Percentiles rank a stretch among this genome's conserved stretches.
Evolutionary conservation across 2,797 vertebrate genomes (phyloP).

Genomic region (Tolypeutes matacus): DNA sequence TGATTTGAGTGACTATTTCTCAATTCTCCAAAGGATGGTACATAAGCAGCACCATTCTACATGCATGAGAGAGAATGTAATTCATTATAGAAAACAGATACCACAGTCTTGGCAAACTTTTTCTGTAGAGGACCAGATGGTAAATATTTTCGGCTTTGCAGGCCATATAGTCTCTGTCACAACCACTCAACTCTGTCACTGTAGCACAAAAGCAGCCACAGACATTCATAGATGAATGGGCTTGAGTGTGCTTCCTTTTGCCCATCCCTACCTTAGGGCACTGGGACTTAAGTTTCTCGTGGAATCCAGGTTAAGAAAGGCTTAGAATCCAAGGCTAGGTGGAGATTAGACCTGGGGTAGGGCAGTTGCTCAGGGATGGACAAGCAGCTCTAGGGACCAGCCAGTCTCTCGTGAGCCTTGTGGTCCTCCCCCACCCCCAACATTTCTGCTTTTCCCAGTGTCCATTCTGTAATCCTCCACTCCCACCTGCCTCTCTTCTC

Average conservation of each 20-base stretch:
- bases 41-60: not conserved
- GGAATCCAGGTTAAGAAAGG: not conserved
- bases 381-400: not conserved
- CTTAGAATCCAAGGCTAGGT: not conserved
- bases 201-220: not conserved
- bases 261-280: not conserved
- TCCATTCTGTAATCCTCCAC: not conserved
- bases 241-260: not conserved
- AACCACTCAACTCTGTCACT: not conserved
- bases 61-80: not conserved
- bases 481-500: not conserved
- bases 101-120: not conserved
- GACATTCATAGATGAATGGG: not conserved
- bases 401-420: not conserved
- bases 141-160: not conserved
- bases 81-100: not conserved
- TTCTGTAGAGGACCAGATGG: not conserved
- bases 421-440: not conserved
- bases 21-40: not conserved
- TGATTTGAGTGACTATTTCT: not conserved
- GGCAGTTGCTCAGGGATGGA: not conserved
- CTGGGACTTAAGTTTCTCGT: not conserved
- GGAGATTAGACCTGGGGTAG: not conserved
- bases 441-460: not conserved
- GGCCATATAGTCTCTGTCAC: not conserved